phyloP scores from a whole-genome alignment of 2,888 invertebrate species.

The Lasioglossum morio region DNA sequence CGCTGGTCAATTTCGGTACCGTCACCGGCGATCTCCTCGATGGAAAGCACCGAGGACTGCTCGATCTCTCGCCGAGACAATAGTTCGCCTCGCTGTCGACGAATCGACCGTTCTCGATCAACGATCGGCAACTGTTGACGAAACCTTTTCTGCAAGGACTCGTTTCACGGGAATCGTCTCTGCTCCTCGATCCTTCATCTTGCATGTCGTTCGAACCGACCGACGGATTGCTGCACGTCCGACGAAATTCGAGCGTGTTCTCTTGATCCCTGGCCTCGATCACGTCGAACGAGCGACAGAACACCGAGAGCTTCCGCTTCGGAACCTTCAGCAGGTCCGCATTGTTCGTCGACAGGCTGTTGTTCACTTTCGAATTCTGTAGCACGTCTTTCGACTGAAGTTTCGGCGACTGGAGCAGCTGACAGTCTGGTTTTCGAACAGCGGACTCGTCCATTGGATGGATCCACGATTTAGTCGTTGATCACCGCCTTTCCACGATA shows the following conservation, averaged over 20 bases:
- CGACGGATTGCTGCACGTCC: slow-evolving; percentile 59
- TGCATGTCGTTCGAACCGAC: slow-evolving; percentile 15
- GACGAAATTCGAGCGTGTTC: slow-evolving; percentile 36
- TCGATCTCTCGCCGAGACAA: background rate
- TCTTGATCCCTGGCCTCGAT: slow-evolving; percentile 37
- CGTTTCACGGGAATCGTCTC: background rate
- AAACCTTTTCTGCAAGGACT: slow-evolving; percentile 21
- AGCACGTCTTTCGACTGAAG: background rate
- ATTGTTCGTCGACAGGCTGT: background rate
- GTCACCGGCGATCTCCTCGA: background rate
- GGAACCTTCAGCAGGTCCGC: slow-evolving; percentile 54
- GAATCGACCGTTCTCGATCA: slow-evolving; percentile 48
- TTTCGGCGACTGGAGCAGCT: background rate
- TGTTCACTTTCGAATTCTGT: background rate
- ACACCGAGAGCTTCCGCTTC: slow-evolving; percentile 77
- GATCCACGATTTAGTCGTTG: too few relatives aligned
- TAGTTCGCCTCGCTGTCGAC: slow-evolving; percentile 15
- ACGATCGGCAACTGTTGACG: slow-evolving; percentile 21
- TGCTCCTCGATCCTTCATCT: background rate
- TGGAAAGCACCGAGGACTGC: background rate
- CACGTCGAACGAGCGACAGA: slow-evolving; percentile 76
- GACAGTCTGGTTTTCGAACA: background rate
- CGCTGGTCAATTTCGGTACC: background rate
- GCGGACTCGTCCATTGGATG: slow-evolving; percentile 39
- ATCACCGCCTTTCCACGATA: too few relatives aligned